Evolutionary conservation across 2,113 vertebrate genomes (phyloP).

Genomic region (Orcinus orca): DNA sequence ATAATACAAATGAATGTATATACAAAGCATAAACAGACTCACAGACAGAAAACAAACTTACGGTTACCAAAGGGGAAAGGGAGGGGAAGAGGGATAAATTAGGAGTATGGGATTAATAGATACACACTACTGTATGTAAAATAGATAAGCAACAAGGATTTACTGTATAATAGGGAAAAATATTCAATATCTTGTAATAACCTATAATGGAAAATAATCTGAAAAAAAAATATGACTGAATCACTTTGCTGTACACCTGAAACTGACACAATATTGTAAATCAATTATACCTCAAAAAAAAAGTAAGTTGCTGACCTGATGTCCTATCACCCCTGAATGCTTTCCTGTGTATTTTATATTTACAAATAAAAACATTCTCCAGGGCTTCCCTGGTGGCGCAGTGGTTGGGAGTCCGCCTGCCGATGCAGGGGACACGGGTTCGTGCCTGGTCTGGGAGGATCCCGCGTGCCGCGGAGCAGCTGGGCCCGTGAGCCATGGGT

Average conservation of each 20-base stretch:
- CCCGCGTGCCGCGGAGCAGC: no score
- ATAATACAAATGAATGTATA: no score
- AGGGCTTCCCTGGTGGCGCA: no score
- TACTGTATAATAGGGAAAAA: background rate
- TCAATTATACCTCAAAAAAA: background rate
- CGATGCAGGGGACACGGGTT: no score
- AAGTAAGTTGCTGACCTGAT: background rate
- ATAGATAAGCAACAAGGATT: background rate
- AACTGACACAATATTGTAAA: background rate
- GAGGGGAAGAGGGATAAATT: no score
- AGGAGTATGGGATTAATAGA: no score
- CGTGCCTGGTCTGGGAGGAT: no score
- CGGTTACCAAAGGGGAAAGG: no score
- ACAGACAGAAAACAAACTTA: no score
- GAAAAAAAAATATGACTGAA: background rate
- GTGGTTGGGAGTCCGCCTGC: no score
- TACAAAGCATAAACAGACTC: no score
- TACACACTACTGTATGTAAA: background rate
- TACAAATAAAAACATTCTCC: background rate
- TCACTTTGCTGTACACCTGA: background rate
- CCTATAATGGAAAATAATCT: background rate
- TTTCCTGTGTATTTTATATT: background rate
- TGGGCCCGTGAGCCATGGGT: no score
- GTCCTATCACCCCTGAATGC: background rate
- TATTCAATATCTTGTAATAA: background rate